These are phyloP conservation scores for Mythimna lalbum DNA, from an alignment of 2,888 invertebrate genomes.

Conservation along the genomic window DNA sequence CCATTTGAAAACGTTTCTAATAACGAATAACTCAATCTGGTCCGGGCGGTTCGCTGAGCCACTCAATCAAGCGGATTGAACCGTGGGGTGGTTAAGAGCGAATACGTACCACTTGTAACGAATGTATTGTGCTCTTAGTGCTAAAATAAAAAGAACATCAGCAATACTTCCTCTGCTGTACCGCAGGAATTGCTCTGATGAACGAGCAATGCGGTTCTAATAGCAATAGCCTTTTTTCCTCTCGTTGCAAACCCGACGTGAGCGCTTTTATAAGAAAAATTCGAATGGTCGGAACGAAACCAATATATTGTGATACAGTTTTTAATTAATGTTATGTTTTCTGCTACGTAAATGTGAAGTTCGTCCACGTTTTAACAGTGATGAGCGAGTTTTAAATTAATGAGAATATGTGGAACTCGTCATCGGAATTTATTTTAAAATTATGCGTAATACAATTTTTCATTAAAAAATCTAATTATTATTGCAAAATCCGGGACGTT, in stretches of 20 bases:
- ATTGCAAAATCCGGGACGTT: not conserved
- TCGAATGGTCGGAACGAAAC: slow-evolving; percentile 66
- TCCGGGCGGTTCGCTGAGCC: slow-evolving; percentile 66
- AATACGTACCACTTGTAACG: slow-evolving; percentile 80
- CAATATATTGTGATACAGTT: slow-evolving; percentile 62
- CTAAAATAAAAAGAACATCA: slow-evolving; percentile 82
- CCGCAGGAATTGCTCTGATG: slow-evolving; percentile 84
- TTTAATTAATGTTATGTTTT: slow-evolving; percentile 67
- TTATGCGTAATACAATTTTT: slow-evolving; percentile 10
- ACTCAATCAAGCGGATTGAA: slow-evolving; percentile 84
- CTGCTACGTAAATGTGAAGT: slow-evolving; percentile 44
- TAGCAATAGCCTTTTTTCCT: slow-evolving; percentile 81
- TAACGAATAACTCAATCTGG: slow-evolving; percentile 73
- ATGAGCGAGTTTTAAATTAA: slow-evolving; percentile 61
- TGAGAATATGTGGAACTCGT: slow-evolving; percentile 47
- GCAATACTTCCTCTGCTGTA: slow-evolving; percentile 79
- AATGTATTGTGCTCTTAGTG: slow-evolving; percentile 86
- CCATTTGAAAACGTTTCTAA: slow-evolving; percentile 70
- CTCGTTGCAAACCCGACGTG: slow-evolving; percentile 70
- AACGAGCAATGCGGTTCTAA: slow-evolving; percentile 85
- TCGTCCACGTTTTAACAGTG: slow-evolving; percentile 48
- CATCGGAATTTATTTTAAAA: slow-evolving; percentile 34
- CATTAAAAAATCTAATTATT: slow-evolving; percentile 4
- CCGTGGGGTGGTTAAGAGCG: slow-evolving; percentile 66
- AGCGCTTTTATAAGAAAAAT: slow-evolving; percentile 77